phyloP scores from a whole-genome alignment of 2,888 invertebrate genomes.

The Leucophenga maculata region DNA sequence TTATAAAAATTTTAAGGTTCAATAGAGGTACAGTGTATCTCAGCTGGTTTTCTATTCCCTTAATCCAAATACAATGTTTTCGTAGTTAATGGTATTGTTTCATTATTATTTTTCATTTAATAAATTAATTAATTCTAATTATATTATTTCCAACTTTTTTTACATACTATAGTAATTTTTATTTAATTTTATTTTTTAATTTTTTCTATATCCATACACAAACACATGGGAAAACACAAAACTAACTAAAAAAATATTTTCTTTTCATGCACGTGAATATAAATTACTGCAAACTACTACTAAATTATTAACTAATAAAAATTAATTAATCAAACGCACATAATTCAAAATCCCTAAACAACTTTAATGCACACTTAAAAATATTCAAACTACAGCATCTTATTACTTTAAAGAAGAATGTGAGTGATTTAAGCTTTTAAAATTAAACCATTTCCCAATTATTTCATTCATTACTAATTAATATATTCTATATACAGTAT shows the following conservation, averaged over 20 bases:
- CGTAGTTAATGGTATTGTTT: neutral
- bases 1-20: too few species aligned
- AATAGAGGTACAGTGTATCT: too few species aligned
- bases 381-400: neutral
- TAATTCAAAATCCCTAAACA: constrained; percentile 3
- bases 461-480: neutral
- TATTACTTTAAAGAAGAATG: neutral
- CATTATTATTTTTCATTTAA: neutral
- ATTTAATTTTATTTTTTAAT: neutral
- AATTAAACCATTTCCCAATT: neutral
- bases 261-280: constrained; percentile 19
- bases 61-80: neutral
- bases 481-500: constrained; percentile 76
- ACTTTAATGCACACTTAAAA: neutral
- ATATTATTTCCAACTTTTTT: too few species aligned
- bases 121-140: neutral
- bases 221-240: neutral
- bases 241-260: constrained; percentile 11
- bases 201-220: neutral
- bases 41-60: too few species aligned
- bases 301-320: constrained; percentile 1
- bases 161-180: neutral
- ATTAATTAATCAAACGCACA: neutral
- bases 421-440: neutral
- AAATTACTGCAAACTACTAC: constrained; percentile 5